Conservation (phyloP, 2,113 vertebrate species). For the Bos taurus region DNA sequence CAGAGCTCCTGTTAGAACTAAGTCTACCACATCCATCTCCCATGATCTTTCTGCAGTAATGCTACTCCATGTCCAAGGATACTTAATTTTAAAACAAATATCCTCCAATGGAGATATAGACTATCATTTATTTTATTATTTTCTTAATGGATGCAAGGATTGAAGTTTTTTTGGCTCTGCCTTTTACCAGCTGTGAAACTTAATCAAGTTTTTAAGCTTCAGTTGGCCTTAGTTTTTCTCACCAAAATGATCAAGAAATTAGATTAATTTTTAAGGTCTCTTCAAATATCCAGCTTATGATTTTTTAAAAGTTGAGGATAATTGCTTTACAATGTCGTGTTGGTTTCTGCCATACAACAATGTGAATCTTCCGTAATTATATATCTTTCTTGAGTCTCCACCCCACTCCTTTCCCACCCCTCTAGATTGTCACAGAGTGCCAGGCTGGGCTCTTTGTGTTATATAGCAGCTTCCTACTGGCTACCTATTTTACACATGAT, state of each 20-base stretch:
- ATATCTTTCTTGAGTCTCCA: not conserved
- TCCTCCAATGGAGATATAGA: not conserved
- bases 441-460: not conserved
- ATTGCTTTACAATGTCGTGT: not conserved
- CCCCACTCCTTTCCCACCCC: not conserved
- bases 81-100: not conserved
- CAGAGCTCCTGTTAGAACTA: not conserved
- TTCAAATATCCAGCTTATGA: not conserved
- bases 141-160: not conserved
- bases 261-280: not conserved
- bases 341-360: not conserved
- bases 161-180: not conserved
- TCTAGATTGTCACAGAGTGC: not conserved
- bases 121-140: conserved; percentile 11
- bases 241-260: conserved; percentile 22
- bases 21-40: not conserved
- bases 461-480: not conserved
- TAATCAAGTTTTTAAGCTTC: not conserved
- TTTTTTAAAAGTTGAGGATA: not conserved
- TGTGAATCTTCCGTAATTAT: not conserved
- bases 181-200: not conserved
- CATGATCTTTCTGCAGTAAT: not conserved
- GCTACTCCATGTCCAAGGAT: not conserved
- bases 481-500: not conserved
- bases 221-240: not conserved